Conservation (phyloP, 2,113 vertebrate species). For the Grammomys surdaster region DNA sequence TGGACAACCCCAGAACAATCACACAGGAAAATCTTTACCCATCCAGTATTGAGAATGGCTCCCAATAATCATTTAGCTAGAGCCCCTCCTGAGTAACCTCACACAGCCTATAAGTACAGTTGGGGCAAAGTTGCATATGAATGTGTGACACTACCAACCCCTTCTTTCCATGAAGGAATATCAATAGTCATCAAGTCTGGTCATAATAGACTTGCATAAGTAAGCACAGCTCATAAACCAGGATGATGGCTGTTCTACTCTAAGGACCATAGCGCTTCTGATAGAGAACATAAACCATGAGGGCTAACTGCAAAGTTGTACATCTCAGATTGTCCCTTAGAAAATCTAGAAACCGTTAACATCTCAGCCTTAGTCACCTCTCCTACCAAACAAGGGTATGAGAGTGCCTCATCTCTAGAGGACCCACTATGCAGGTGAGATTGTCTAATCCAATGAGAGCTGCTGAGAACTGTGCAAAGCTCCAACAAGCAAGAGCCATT, state of each 20-base stretch:
- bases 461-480: not conserved
- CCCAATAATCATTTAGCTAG: not conserved
- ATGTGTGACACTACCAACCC: too few relatives aligned
- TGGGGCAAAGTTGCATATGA: not conserved
- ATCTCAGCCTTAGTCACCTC: not conserved
- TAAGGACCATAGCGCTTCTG: not conserved
- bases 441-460: not conserved
- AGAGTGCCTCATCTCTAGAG: not conserved
- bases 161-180: not conserved
- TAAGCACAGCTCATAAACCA: not conserved
- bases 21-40: not conserved
- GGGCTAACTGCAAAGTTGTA: not conserved
- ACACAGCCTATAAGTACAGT: not conserved
- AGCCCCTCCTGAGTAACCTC: not conserved
- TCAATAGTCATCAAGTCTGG: not conserved
- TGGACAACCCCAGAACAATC: not conserved
- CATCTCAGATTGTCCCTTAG: not conserved
- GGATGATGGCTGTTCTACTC: not conserved
- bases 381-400: not conserved
- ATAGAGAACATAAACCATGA: not conserved
- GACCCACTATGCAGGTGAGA: not conserved
- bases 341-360: not conserved
- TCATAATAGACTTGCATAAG: not conserved
- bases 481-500: not conserved
- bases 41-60: not conserved